Evolutionary conservation across 1,140 invertebrate genomes (phyloP), one percentile per base, ranked within the genome.

Genomic region (Hestina assimilis): DNA sequence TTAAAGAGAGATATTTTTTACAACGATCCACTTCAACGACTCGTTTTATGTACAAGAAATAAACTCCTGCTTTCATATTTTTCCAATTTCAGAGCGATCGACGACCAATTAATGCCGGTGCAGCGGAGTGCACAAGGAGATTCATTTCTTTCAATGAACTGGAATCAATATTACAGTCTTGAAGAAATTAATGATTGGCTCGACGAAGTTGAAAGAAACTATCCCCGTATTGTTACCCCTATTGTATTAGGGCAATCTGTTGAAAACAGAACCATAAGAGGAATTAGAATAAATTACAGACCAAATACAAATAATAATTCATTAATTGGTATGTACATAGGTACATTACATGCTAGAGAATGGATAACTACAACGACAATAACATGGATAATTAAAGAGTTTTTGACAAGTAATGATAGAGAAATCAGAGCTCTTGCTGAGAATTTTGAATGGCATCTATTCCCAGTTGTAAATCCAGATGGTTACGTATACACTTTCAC

Each of bases 351-450:
- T 80, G 94, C 94, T 0, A 89, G 95, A 26, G 95, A 96, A 83
- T 96, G 95, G 95, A 94, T 95, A 6, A 87, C 92, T 0, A 91
- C 94, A 2, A 93, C 94, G 1, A 92, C 92, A 0, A 90, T 92
- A 0, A 92, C 93, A 6, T 96, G 93, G 70, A 87, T 96, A 5
- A 79, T 94, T 0, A 91, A 94, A 54, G 87, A 94, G 60, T 84
- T 95, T 31, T 65, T 95, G 15, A 84, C 89, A 29, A 92, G 90
- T 70, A 58, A 60, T 9, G 80, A 91, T 61, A 56, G 79, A 0
- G 66, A 59, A 9, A 66, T 93, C 28, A 79, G 83, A 28, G 59
- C 78, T n/a, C 56, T 93, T 6, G 90, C 94, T 9, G 84, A 90
- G 28, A 89, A 89, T 38, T 88, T 92, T 14, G 91, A 93, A 69